Percentiles rank a stretch among this genome's conserved stretches.
Conservation (phyloP, 2,888 invertebrate species). For the Caenorhabditis angaria region DNA sequence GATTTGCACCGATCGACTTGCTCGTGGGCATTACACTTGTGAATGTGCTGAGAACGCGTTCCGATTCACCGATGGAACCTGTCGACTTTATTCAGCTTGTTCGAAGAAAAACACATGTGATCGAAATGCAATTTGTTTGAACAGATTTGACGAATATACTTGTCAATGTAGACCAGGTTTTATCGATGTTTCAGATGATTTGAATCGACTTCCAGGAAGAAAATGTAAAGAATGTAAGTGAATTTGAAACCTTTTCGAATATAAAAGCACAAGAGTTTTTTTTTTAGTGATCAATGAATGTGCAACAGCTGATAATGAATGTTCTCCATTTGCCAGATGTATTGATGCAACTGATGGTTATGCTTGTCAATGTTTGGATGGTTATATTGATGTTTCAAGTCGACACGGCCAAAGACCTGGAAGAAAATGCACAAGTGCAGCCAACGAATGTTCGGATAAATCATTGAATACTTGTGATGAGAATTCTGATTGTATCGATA, state of each 20-base stretch:
- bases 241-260: background rate
- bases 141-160: constrained; percentile 68
- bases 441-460: constrained; percentile 57
- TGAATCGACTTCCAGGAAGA: constrained; percentile 66
- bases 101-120: constrained; percentile 61
- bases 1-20: constrained; percentile 56
- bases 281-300: constrained; percentile 72
- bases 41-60: constrained; percentile 65
- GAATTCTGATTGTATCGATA: constrained; percentile 62
- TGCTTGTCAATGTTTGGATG: constrained; percentile 61
- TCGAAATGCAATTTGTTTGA: constrained; percentile 69
- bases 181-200: constrained; percentile 68
- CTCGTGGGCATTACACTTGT: constrained; percentile 60
- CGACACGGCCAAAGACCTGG: constrained; percentile 66
- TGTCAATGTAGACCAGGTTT: constrained; percentile 71
- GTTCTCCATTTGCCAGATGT: constrained; percentile 70
- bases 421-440: constrained; percentile 65
- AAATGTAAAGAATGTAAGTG: constrained; percentile 70
- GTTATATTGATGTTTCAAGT: constrained; percentile 71
- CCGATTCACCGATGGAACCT: constrained; percentile 68
- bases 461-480: constrained; percentile 61
- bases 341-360: constrained; percentile 71
- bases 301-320: constrained; percentile 66
- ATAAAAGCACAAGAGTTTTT: background rate
- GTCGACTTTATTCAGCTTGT: constrained; percentile 68